These are phyloP conservation scores for Plebejus argus DNA, from an alignment of 2,888 invertebrate species.

Conservation along the genomic window DNA sequence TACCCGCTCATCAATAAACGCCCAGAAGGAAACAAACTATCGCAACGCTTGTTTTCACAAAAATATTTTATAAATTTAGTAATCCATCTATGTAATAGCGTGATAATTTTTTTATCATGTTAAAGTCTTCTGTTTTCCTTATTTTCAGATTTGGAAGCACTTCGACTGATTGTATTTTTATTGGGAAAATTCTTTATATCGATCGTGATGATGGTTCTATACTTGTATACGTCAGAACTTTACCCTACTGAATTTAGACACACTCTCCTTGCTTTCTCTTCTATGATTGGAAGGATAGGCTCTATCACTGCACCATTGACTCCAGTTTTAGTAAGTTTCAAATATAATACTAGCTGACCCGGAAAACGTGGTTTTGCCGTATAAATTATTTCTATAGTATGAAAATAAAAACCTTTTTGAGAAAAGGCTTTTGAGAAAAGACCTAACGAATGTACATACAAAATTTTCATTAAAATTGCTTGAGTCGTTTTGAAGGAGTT, in stretches of 20 bases:
- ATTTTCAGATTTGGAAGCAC: constrained; percentile 34
- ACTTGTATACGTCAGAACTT: constrained; percentile 85
- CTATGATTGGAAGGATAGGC: constrained; percentile 86
- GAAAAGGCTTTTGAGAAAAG: no score
- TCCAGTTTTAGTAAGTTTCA: constrained; percentile 77
- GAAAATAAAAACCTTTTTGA: no score
- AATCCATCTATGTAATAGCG: neutral
- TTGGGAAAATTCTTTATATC: constrained; percentile 84
- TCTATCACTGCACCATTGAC: constrained; percentile 87
- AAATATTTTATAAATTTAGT: neutral
- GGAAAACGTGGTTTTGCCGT: no score
- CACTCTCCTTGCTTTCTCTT: constrained; percentile 84
- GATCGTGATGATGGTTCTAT: constrained; percentile 83
- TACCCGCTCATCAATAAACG: neutral
- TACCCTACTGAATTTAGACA: constrained; percentile 87
- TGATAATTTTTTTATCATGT: neutral
- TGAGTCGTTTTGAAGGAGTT: no score
- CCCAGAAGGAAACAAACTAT: neutral
- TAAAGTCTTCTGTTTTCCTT: neutral
- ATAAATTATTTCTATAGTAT: no score
- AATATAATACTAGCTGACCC: neutral
- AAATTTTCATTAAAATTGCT: no score
- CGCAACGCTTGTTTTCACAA: neutral
- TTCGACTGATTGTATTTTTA: constrained; percentile 75
- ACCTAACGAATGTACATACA: no score